Conservation (phyloP, 2,113 vertebrate species). For the Pluvialis apricaria region DNA sequence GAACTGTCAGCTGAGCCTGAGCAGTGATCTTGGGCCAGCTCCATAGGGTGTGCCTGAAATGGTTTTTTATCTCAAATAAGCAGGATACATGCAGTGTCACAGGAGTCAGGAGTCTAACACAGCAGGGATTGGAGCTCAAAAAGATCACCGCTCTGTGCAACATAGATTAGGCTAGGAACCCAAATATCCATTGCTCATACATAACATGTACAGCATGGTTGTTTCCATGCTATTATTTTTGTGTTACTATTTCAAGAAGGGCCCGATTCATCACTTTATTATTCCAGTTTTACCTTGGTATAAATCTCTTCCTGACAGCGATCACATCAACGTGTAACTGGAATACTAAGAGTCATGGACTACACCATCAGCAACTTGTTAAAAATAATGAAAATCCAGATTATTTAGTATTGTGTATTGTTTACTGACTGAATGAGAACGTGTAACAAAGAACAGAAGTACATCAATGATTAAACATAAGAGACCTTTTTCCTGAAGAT, state of each 20-base stretch:
- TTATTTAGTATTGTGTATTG: background rate
- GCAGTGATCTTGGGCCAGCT: background rate
- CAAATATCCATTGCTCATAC: background rate
- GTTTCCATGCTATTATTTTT: background rate
- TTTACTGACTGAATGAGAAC: background rate
- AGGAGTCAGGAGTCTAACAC: fast-evolving
- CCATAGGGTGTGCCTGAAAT: background rate
- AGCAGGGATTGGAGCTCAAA: background rate
- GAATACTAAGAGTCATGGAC: background rate
- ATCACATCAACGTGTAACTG: background rate
- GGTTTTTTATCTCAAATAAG: background rate
- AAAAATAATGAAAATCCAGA: background rate
- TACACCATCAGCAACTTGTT: background rate
- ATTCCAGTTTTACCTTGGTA: background rate
- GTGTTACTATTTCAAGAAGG: background rate
- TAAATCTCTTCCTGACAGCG: background rate
- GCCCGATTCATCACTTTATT: background rate
- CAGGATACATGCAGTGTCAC: background rate
- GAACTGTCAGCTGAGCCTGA: background rate
- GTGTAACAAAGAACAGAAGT: background rate
- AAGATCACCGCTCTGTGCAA: background rate
- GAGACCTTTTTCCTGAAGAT: background rate
- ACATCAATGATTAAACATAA: background rate
- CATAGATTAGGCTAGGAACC: background rate
- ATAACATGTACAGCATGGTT: background rate